phyloP scores from a whole-genome alignment of 2,797 vertebrate species.

The Gymnothorax javanicus region DNA sequence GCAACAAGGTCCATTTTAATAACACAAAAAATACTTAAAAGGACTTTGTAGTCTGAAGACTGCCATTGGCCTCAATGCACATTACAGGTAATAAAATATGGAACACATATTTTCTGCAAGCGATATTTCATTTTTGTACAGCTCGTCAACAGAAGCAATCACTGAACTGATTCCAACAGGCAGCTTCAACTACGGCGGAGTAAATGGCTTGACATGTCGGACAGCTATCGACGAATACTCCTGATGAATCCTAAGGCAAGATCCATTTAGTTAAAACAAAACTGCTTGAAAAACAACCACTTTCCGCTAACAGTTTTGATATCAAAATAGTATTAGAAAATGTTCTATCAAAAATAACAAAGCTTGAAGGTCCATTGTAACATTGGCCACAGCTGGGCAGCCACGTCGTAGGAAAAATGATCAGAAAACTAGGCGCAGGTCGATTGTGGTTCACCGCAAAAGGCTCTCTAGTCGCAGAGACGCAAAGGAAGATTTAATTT shows the following conservation, averaged over 20 bases:
- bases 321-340: slow-evolving; percentile 43
- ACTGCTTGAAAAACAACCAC: slow-evolving; percentile 1
- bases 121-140: slow-evolving; percentile 9
- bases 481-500: slow-evolving; percentile 38
- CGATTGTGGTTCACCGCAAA: slow-evolving; percentile 27
- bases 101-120: slow-evolving; percentile 5
- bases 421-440: slow-evolving; percentile 17
- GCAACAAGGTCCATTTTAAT: neutral
- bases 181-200: neutral
- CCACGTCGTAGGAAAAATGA: slow-evolving; percentile 28
- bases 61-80: slow-evolving; percentile 50
- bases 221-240: neutral
- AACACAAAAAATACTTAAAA: slow-evolving; percentile 47
- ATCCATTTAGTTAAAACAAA: slow-evolving; percentile 5
- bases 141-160: neutral
- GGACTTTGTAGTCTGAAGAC: slow-evolving; percentile 66
- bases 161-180: neutral
- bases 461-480: slow-evolving; percentile 38
- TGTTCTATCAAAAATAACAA: slow-evolving; percentile 35
- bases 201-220: neutral
- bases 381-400: slow-evolving; percentile 21
- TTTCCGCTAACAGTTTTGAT: slow-evolving; percentile 14
- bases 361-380: slow-evolving; percentile 27
- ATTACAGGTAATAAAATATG: slow-evolving; percentile 3
- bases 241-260: neutral